A percentile compares a stretch with the other conserved stretches of the same genome.
Conservation (phyloP, 2,113 vertebrate species). For the Pleuronectes platessa region DNA sequence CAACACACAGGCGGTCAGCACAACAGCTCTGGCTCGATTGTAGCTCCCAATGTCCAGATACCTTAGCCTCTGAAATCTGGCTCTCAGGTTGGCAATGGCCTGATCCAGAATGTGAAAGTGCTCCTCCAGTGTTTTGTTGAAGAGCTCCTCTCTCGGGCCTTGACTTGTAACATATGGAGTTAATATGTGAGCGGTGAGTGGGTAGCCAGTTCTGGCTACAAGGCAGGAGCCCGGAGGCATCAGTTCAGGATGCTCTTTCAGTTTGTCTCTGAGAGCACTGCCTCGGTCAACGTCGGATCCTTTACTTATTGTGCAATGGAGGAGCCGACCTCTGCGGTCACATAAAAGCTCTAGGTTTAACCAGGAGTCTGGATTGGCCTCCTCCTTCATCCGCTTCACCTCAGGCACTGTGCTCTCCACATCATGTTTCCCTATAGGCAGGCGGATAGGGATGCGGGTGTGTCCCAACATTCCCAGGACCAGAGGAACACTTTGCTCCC, state of each 20-base stretch:
- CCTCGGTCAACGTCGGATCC: conserved; percentile 70
- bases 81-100: conserved; percentile 65
- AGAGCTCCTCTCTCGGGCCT: conserved; percentile 69
- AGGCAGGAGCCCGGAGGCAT: conserved; percentile 75
- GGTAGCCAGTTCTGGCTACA: conserved; percentile 72
- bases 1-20: conserved; percentile 77
- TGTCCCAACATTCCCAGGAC: conserved; percentile 79
- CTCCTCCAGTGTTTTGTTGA: conserved; percentile 67
- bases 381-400: conserved; percentile 67
- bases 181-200: conserved; percentile 71
- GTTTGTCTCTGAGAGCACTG: conserved; percentile 53
- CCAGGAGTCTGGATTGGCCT: conserved; percentile 74
- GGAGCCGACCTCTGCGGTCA: conserved; percentile 65
- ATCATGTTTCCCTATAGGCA: conserved; percentile 66
- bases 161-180: conserved; percentile 60
- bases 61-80: conserved; percentile 73
- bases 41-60: conserved; percentile 79
- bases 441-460: conserved; percentile 77
- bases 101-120: conserved; percentile 69
- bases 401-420: conserved; percentile 55
- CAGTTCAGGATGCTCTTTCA: conserved; percentile 60
- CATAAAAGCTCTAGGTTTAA: conserved; percentile 79
- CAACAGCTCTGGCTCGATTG: conserved; percentile 73
- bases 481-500: conserved; percentile 45
- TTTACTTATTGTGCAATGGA: conserved; percentile 74